Evolutionary conservation across 2,113 vertebrate species (phyloP), one percentile per base, ranked within the genome.

Genomic region (Murina feae): DNA sequence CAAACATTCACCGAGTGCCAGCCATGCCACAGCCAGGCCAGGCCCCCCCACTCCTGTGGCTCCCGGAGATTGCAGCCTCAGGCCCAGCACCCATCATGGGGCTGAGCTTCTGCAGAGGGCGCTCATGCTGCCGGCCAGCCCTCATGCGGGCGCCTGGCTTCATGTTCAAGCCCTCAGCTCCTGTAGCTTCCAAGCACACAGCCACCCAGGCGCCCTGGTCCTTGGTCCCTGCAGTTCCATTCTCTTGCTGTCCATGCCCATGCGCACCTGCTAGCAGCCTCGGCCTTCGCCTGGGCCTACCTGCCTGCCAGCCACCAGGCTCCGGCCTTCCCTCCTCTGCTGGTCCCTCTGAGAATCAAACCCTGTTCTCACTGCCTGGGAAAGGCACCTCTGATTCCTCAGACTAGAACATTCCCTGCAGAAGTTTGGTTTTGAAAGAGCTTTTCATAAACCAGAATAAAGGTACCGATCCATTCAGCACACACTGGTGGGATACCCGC

Each of bases 381-480:
- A 44, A 37, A 51, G 12, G 3, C 17, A 10, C 9, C 58, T 10
- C n/a, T 47, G 78, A 63, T 30, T 51, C 32, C 55, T 16, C 20
- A n/a, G 55, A 42, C 23, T 11, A 30, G 23, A 81, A 37, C 32
- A 1, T 20, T 39, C 68, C 58, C 75, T 28, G 25, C 1, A 14
- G 87, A 51, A 47, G 25, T 58, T 86, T 23, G 35, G 23, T 53
- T 74, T 5, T n/a, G 6, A 47, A 80, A 44, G n/a, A 51, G 6
- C 8, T 35, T 39, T 58, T 20, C 58, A 28, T 55, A 78, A 71
- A 42, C n/a, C 39, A 68, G n/a, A 72, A 25, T 9, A 39, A 58
- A 81, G 35, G 39, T 4, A 8, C 0, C 0, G 13, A 11, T 6
- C 16, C 25, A n/a, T 1, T 32, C 20, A 2, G 4, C 1, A 6